These are phyloP conservation scores for Sceloporus undulatus DNA, from an alignment of 2,113 vertebrate species.

Conservation along the genomic window DNA sequence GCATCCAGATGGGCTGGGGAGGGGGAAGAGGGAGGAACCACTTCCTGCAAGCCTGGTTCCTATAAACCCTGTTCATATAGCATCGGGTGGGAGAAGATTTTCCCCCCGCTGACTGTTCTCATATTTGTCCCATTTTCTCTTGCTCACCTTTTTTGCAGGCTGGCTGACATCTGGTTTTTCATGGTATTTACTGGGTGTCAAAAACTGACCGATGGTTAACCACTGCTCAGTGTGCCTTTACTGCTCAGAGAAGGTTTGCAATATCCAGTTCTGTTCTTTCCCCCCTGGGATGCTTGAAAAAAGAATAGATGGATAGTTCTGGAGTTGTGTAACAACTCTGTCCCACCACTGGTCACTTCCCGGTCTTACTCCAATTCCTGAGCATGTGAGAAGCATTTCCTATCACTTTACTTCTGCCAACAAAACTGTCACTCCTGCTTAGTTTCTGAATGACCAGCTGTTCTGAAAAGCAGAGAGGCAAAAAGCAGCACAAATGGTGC, in stretches of 20 bases:
- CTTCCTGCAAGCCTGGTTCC: slow-evolving; percentile 19
- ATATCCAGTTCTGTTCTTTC: not conserved
- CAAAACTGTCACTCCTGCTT: not conserved
- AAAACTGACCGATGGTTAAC: not conserved
- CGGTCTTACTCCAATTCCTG: not conserved
- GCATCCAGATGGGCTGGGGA: slow-evolving; percentile 34
- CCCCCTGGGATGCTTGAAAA: not conserved
- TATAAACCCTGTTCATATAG: not conserved
- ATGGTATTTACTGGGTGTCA: not conserved
- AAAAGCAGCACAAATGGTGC: not conserved
- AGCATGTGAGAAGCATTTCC: not conserved
- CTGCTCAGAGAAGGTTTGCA: not conserved
- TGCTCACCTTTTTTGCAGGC: not conserved
- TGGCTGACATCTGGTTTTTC: not conserved
- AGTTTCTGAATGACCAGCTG: not conserved
- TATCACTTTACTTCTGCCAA: not conserved
- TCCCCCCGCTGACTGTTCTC: not conserved
- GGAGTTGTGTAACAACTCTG: not conserved
- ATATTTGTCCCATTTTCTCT: not conserved
- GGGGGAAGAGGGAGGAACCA: slow-evolving; percentile 3
- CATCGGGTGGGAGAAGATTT: not conserved
- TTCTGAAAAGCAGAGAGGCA: not conserved
- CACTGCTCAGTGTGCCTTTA: not conserved
- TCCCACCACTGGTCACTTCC: not conserved
- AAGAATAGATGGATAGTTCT: not conserved